Evolutionary conservation across 2,113 vertebrate species (phyloP).

Genomic region (Desmodus rotundus): DNA sequence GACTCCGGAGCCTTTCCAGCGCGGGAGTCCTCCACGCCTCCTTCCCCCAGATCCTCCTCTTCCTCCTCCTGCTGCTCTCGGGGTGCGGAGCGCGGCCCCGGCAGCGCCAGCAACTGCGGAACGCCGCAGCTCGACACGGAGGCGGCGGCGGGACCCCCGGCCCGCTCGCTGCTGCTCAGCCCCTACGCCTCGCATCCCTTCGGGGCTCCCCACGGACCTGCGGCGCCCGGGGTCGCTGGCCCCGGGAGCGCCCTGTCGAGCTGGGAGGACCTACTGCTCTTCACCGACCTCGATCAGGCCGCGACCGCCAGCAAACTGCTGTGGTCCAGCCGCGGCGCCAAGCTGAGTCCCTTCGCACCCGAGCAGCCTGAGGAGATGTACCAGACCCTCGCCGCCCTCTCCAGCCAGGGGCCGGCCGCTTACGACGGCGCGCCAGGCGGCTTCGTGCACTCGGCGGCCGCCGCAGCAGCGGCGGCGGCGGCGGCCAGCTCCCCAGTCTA

Average conservation of each 20-base stretch:
- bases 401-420: constrained; percentile 87
- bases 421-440: constrained; percentile 87
- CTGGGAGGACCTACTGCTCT: constrained; percentile 93
- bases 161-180: constrained; percentile 72
- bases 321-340: constrained; percentile 89
- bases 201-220: constrained; percentile 69
- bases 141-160: constrained; percentile 67
- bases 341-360: constrained; percentile 85
- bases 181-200: constrained; percentile 76
- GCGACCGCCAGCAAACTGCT: constrained; percentile 89
- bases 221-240: constrained; percentile 87
- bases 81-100: constrained; percentile 67
- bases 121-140: constrained; percentile 72
- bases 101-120: constrained; percentile 63
- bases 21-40: constrained; percentile 80
- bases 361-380: constrained; percentile 93
- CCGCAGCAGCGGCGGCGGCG: constrained; percentile 88
- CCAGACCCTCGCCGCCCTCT: constrained; percentile 93
- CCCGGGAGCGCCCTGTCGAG: constrained; percentile 80
- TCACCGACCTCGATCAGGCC: constrained; percentile 94
- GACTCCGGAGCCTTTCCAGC: constrained; percentile 84
- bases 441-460: constrained; percentile 89
- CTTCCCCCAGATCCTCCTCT: constrained; percentile 81
- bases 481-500: constrained; percentile 94
- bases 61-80: constrained; percentile 75